Conservation (phyloP, 2,113 vertebrate species). For the Platysteira castanea region DNA sequence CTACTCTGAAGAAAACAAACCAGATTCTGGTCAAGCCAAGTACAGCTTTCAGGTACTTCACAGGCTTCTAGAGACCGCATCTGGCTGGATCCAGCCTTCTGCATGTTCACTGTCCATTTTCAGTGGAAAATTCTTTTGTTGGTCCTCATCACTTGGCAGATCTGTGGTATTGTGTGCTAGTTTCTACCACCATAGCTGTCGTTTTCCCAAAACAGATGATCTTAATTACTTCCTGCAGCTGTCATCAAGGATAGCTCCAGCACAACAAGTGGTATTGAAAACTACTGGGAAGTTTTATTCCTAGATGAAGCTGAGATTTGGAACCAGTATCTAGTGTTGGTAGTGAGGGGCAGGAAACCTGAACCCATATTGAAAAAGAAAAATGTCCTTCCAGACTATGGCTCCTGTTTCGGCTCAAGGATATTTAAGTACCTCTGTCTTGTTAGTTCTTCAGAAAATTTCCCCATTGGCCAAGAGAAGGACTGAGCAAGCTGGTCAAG, state of each 20-base stretch:
- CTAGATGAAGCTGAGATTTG: background rate
- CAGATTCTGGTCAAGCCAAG: background rate
- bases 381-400: rapidly evolving
- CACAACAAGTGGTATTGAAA: background rate
- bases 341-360: background rate
- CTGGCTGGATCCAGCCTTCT: background rate
- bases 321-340: background rate
- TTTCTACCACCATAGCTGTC: background rate
- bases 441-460: background rate
- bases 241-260: background rate
- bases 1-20: background rate
- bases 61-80: background rate
- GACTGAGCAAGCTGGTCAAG: background rate
- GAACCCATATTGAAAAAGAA: background rate
- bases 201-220: background rate
- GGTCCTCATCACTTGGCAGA: background rate
- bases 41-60: background rate
- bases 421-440: background rate
- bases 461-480: background rate
- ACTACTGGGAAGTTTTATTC: background rate
- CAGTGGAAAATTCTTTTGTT: background rate
- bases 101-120: background rate
- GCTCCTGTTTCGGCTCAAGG: background rate
- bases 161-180: background rate
- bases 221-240: background rate